Conservation (phyloP, 2,113 vertebrate genomes). For the Antechinus stuartii region DNA sequence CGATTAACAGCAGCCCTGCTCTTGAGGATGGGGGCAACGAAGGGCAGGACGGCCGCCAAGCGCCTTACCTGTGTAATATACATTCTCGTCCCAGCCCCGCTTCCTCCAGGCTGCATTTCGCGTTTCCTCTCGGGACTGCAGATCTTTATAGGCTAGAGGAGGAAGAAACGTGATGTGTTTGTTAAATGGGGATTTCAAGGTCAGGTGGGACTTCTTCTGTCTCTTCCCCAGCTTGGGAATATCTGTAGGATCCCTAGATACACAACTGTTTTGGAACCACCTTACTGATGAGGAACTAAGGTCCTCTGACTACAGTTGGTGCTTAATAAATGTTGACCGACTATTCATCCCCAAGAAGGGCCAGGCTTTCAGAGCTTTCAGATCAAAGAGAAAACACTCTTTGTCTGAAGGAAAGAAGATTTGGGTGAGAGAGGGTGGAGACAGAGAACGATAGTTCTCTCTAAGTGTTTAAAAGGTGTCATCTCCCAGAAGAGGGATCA, state of each 20-base stretch:
- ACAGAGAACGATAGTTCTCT: too few species aligned
- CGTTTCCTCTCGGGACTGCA: conserved; percentile 93
- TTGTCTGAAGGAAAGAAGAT: background rate
- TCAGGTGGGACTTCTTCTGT: background rate
- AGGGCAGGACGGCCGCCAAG: background rate
- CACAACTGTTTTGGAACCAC: background rate
- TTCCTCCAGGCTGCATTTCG: conserved; percentile 95
- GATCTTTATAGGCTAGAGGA: conserved; percentile 91
- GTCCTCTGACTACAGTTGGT: background rate
- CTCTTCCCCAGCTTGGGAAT: background rate
- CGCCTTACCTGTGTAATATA: conserved; percentile 94
- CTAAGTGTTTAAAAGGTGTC: too few species aligned
- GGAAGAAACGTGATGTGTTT: background rate
- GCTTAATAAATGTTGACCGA: background rate
- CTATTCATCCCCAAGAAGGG: too few species aligned
- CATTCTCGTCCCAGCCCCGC: conserved; percentile 93
- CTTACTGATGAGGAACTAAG: background rate
- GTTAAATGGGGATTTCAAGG: background rate
- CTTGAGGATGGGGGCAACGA: background rate
- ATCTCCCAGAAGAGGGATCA: too few species aligned
- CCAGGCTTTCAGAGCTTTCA: too few species aligned
- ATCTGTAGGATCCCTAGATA: background rate
- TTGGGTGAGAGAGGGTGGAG: too few species aligned
- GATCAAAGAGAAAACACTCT: background rate
- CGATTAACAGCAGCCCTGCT: background rate